These are phyloP conservation scores for Pontoporia blainvillei DNA, from an alignment of 2,113 vertebrate genomes.

Conservation along the genomic window DNA sequence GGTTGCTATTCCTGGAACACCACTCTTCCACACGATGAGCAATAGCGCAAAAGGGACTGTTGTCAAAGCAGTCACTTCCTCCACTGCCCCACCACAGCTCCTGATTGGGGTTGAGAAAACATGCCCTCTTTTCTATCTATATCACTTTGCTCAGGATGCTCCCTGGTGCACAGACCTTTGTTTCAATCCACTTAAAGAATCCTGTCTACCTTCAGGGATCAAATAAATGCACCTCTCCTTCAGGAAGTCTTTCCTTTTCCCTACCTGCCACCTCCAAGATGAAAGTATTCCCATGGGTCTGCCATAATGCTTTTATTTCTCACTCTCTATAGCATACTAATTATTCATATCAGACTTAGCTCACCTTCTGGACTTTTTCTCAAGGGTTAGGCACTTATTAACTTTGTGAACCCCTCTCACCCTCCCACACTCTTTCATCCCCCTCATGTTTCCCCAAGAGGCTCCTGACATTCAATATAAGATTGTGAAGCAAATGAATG, in stretches of 20 bases:
- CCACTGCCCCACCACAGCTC: fast-evolving
- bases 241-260: background rate
- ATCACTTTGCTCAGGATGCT: background rate
- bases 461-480: background rate
- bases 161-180: background rate
- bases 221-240: background rate
- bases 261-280: background rate
- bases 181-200: background rate
- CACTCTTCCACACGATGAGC: fast-evolving
- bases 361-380: background rate
- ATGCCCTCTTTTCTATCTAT: background rate
- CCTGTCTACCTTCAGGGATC: background rate
- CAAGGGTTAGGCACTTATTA: background rate
- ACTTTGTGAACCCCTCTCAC: background rate
- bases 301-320: background rate
- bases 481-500: background rate
- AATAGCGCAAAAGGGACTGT: fast-evolving
- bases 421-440: no score
- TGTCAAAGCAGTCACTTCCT: background rate
- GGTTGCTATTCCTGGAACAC: background rate
- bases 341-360: background rate
- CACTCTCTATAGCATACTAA: background rate
- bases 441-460: background rate
- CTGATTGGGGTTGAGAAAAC: background rate
- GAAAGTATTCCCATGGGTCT: background rate